Evolutionary conservation across 2,113 vertebrate species (phyloP), one percentile per base, ranked within the genome.

Genomic region (Ceyx melanurus): DNA sequence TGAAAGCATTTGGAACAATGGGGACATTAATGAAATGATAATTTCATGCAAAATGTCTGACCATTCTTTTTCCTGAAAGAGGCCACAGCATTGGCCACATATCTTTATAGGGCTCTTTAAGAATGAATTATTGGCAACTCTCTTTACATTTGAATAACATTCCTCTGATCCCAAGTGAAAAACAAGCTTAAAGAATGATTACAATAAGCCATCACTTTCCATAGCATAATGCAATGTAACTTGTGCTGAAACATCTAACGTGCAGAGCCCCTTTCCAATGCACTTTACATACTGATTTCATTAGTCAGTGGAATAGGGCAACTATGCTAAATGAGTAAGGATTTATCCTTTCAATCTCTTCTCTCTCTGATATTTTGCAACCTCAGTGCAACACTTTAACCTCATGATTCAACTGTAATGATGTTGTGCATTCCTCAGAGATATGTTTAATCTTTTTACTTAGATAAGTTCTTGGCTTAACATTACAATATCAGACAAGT

Each of bases 1-100:
- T 88, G 88, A 95, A 97, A 95, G 81, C 74, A 93, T 96, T 97
- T 94, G 92, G 79, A 95, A 73, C 9, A 56, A 93, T 70, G 1
- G 6, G 54, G 71, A 90, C 48, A 81, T 97, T 97, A 96, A 95
- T 95, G 76, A 97, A 91, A 95, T 72, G 37, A 97, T 93, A 96
- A 97, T 92, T 89, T 60, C 37, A 90, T 96, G 75, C 88, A 96
- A 94, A 95, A 95, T 79, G 83, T 88, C 91, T 88, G 75, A 56
- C 75, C 88, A 86, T 82, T 65, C 64, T 86, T 97, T 93, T 89
- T 81, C 57, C 90, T 88, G 85, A 92, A 96, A 95, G 35, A 93
- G 46, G 29, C n/a, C 94, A n/a, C 50, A 81, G 72, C 60, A 91
- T 91, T 91, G 62, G 88, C 60, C 92, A 66, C 37, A 74, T 93